A percentile compares a stretch with the other conserved stretches of the same genome.
These are phyloP conservation scores for Sorex maritimensis DNA, from an alignment of 2,797 vertebrate genomes.

Conservation along the genomic window DNA sequence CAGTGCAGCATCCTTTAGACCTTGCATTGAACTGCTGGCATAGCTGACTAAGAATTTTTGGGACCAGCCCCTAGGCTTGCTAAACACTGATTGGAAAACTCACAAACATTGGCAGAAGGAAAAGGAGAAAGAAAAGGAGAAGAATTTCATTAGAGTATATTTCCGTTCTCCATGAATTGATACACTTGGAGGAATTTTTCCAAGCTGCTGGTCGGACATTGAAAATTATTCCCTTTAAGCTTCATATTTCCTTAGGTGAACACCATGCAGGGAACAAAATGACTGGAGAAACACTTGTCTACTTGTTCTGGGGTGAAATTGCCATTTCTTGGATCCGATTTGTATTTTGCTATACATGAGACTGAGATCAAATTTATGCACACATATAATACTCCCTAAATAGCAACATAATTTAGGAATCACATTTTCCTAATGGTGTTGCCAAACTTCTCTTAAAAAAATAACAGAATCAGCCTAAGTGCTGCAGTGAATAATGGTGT, in stretches of 20 bases:
- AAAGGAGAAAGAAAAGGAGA: no score
- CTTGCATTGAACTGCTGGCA: no score
- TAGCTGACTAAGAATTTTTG: no score
- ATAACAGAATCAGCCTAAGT: no score
- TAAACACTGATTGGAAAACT: no score
- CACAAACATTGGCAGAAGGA: no score
- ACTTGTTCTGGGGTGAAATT: background rate
- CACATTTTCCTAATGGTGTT: background rate
- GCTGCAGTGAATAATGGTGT: no score
- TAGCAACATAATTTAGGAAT: background rate
- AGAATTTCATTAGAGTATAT: background rate
- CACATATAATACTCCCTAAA: background rate
- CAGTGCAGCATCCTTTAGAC: no score
- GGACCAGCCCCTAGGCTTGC: no score
- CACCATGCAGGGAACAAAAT: accelerated
- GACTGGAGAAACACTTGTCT: background rate
- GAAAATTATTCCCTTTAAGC: accelerated
- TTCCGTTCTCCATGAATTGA: background rate
- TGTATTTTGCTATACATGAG: background rate
- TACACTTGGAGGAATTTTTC: background rate
- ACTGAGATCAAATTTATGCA: slow-evolving; percentile 14
- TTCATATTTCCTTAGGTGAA: background rate
- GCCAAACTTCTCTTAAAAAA: background rate
- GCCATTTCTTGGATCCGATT: background rate
- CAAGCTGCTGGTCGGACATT: no score